Base-by-base conservation (phyloP, 2,113 vertebrate genomes). In the Arizona elegans region DNA sequence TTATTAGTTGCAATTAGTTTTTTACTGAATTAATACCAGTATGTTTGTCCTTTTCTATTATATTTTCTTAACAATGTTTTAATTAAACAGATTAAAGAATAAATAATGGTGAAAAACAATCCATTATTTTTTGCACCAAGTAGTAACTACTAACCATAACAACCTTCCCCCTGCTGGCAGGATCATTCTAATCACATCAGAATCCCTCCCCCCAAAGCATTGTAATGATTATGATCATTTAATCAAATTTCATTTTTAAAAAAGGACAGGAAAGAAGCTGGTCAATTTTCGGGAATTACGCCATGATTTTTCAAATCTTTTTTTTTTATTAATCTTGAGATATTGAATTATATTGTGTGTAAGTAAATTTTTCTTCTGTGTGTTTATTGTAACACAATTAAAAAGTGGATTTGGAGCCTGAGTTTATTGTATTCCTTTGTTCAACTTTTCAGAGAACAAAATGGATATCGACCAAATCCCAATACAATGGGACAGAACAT, bases 391-490 rank as follows among this genome's bases (percentile, higher is more conserved):
- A 81, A 21, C 33, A 81, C 8, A 21, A 81, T 43, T 43, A 23
- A 81, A 81, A 81, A 81, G 75, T 81, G 33, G 92, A 81, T 92
- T 85, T 94, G 87, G 43, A 65, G 43, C 29, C 93, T 93, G 62
- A 90, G 91, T 93, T 59, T 94, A 53, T 93, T 92, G 21, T 43
- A 43, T 43, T 38, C 33, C 8, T 81, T 38, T 81, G 75, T 81
- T 43, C 75, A 93, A 93, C 94, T 70, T 95, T 97, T 59, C 96
- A 99, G 99, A 96, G 99, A 99, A 92, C 98, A 98, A 96, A 99
- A 98, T 96, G 98, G 98, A 92, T 99, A 98, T 96, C 98, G 99
- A 91, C 97, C 98, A 90, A 99, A 98, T 96, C 97, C 98, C n/a
- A 98, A 94, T 92, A 96, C 97, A 87, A n/a, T 96, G 92, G 97